Evolutionary conservation across 2,797 vertebrate species (phyloP).

Genomic region (Poecilia velifera): DNA sequence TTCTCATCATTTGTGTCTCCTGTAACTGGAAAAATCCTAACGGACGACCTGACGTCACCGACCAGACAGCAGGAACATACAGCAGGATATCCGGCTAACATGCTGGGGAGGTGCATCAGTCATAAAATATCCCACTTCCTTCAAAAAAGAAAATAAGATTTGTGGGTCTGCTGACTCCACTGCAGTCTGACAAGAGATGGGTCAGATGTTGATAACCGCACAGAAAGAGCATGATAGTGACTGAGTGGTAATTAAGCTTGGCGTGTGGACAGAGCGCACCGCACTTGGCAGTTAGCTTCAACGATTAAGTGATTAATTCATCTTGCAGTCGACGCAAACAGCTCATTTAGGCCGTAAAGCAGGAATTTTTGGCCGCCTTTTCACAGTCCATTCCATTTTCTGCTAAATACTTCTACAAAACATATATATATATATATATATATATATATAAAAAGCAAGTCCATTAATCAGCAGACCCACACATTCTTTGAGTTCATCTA

Average conservation of each 20-base stretch:
- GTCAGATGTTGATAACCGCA: slow-evolving; percentile 58
- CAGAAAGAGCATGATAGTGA: slow-evolving; percentile 36
- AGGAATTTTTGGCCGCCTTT: slow-evolving; percentile 15
- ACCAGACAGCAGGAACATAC: slow-evolving; percentile 61
- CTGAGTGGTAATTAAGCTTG: slow-evolving; percentile 51
- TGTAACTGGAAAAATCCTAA: slow-evolving; percentile 59
- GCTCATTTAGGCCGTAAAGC: slow-evolving; percentile 8
- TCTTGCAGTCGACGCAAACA: slow-evolving; percentile 4
- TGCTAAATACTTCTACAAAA: slow-evolving; percentile 32
- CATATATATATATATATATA: slow-evolving; percentile 2
- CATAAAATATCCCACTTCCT: background rate
- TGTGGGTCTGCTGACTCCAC: background rate
- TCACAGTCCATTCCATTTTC: slow-evolving; percentile 27
- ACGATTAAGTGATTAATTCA: slow-evolving; percentile 12
- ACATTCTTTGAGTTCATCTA: slow-evolving; percentile 51
- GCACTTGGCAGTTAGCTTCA: slow-evolving; percentile 25
- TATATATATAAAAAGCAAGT: background rate
- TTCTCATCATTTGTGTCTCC: slow-evolving; percentile 31
- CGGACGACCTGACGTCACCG: slow-evolving; percentile 59
- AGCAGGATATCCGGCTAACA: slow-evolving; percentile 45
- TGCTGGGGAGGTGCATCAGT: slow-evolving; percentile 25
- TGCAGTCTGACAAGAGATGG: slow-evolving; percentile 57
- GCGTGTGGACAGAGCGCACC: slow-evolving; percentile 29
- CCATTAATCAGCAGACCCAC: slow-evolving; percentile 24
- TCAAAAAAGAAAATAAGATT: background rate